A percentile compares a stretch with the other conserved stretches of the same genome.
Conservation (phyloP, 2,888 invertebrate genomes). For the Phyto melanocephala region DNA sequence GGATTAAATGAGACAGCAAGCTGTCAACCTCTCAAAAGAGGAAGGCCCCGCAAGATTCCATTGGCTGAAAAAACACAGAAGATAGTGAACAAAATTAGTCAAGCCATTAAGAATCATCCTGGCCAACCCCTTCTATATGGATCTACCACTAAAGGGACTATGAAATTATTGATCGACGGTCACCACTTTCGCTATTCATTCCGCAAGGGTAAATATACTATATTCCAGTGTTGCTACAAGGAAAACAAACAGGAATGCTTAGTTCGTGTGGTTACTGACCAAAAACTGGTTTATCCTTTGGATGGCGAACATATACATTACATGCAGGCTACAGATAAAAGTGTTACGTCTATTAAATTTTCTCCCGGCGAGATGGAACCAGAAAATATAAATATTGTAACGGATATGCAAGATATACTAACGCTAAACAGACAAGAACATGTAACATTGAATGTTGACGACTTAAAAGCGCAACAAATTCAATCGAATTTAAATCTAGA, state of each 20-base stretch:
- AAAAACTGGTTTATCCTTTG: conserved; percentile 74
- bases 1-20: neutral
- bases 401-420: conserved; percentile 45
- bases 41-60: conserved; percentile 67
- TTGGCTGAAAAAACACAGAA: conserved; percentile 46
- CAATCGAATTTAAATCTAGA: conserved; percentile 37
- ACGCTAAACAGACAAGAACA: conserved; percentile 36
- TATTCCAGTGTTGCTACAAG: conserved; percentile 77
- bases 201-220: conserved; percentile 74
- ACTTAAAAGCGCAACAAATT: conserved; percentile 19
- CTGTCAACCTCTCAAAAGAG: conserved; percentile 36
- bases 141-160: conserved; percentile 77
- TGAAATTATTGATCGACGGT: conserved; percentile 76
- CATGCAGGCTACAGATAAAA: conserved; percentile 76
- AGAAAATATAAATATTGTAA: conserved; percentile 29
- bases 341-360: conserved; percentile 74
- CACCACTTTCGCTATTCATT: conserved; percentile 76
- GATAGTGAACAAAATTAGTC: conserved; percentile 70
- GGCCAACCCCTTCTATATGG: conserved; percentile 73
- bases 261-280: conserved; percentile 75
- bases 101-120: conserved; percentile 67
- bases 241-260: conserved; percentile 76
- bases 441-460: conserved; percentile 35
- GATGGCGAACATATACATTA: conserved; percentile 76
- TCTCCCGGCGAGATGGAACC: conserved; percentile 67